Percentiles rank a stretch among this genome's conserved stretches.
Conservation (phyloP, 2,113 vertebrate species). For the Reinhardtius hippoglossoides region DNA sequence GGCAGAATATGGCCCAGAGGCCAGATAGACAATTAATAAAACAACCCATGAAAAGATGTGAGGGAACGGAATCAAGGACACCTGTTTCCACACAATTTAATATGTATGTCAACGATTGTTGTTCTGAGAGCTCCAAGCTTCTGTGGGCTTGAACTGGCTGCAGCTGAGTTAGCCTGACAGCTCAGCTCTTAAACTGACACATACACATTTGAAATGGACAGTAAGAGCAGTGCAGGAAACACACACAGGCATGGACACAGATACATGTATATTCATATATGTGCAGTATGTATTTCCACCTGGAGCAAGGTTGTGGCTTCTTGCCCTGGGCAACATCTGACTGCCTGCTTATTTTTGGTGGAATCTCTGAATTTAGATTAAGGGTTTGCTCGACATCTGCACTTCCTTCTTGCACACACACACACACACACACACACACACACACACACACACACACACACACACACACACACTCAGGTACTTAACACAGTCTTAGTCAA, state of each 20-base stretch:
- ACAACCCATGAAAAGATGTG: too few relatives aligned
- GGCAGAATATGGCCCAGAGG: too few relatives aligned
- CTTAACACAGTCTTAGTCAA: slow-evolving; percentile 16
- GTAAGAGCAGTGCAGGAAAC: too few relatives aligned
- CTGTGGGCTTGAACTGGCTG: too few relatives aligned
- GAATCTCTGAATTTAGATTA: slow-evolving; percentile 37
- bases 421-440: slow-evolving; percentile 8
- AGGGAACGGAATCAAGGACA: too few relatives aligned
- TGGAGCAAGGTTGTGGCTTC: neutral
- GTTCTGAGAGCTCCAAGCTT: too few relatives aligned
- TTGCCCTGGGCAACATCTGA: slow-evolving; percentile 14
- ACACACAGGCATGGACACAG: neutral
- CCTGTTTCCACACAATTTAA: too few relatives aligned
- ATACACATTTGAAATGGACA: slow-evolving; percentile 1
- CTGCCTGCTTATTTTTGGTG: slow-evolving; percentile 31
- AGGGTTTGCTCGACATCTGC: slow-evolving; percentile 15
- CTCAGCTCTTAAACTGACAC: too few relatives aligned
- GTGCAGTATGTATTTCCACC: neutral
- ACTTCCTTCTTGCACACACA: slow-evolving; percentile 1
- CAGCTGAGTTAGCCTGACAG: too few relatives aligned
- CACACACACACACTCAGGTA: slow-evolving; percentile 3
- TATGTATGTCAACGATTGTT: too few relatives aligned
- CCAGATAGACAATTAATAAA: too few relatives aligned
- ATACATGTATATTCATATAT: neutral
- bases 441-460: slow-evolving; percentile 25